Evolutionary conservation across 2,888 invertebrate genomes (phyloP), one percentile per base, ranked within the genome.

Genomic region (Leptinotarsa juncta): DNA sequence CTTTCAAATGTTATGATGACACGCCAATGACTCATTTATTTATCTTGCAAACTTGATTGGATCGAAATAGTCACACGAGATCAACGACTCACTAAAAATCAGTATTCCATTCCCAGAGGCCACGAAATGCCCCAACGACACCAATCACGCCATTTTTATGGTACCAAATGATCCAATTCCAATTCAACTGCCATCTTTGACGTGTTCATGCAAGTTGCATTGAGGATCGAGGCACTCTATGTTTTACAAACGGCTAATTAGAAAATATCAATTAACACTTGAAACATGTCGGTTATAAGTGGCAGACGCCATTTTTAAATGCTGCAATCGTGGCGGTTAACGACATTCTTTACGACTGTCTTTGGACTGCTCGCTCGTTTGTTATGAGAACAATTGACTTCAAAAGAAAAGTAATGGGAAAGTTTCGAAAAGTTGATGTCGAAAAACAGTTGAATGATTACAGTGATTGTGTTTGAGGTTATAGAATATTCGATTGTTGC

Each of bases 241-340:
- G 73, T 62, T 69, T 78, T 78, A 77, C 77, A 77, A 78, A 78
- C 77, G 73, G 75, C 76, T 76, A 75, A 77, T 79, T 77, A 77
- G 70, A 75, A 75, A 79, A 79, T 79, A 77, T 77, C 79, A 79
- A 79, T 79, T 79, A 79, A 79, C 79, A 79, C 79, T 79, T 78
- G 67, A 74, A 72, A 73, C 79, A 79, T 77, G 79, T 78, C 77
- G 77, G 71, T 67, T 73, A 71, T 75, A 78, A 77, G 78, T 78
- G 78, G 72, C 76, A 72, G 79, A 71, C 77, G 79, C 79, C 79
- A 79, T 79, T 79, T 79, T 78, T 67, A 68, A 79, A 79, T 65
- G 76, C 76, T 69, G 70, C 77, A 74, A 76, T 71, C 79, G 78
- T 71, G 75, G 72, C 77, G 65, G 75, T 74, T 77, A 73, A 78